Evolutionary conservation across 2,888 invertebrate species (phyloP).

Genomic region (Saturnia japonica): DNA sequence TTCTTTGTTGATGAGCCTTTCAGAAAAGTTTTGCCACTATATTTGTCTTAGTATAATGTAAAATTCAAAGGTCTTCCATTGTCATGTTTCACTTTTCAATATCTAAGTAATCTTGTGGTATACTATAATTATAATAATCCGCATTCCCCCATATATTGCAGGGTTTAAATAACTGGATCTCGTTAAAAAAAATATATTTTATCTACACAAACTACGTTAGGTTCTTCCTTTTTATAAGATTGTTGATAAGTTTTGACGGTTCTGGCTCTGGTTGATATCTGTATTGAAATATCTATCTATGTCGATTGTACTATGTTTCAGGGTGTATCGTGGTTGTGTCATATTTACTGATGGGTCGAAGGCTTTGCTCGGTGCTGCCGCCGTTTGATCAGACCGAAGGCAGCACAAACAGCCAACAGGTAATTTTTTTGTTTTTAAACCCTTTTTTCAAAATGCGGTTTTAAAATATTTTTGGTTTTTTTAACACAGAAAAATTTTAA

Average conservation of each 20-base stretch:
- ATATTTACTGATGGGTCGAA: constrained; percentile 86
- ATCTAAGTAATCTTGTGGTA: not conserved
- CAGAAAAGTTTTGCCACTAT: not conserved
- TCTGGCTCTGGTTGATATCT: too few species aligned
- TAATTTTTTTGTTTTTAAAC: too few species aligned
- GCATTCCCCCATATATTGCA: not conserved
- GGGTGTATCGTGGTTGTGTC: constrained; percentile 85
- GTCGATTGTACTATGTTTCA: constrained; percentile 48
- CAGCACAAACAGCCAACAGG: constrained; percentile 85
- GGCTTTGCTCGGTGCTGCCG: constrained; percentile 85
- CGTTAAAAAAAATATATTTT: not conserved
- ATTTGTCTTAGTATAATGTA: not conserved
- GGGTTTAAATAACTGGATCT: not conserved
- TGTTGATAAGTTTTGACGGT: not conserved
- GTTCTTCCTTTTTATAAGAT: not conserved
- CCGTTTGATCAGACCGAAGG: constrained; percentile 86
- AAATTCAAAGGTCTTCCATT: not conserved
- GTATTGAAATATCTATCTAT: too few species aligned
- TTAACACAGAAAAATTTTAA: too few species aligned
- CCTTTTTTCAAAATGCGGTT: too few species aligned
- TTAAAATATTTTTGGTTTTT: too few species aligned
- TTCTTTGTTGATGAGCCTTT: not conserved
- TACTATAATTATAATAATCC: not conserved
- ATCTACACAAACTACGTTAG: not conserved
- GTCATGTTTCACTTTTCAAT: not conserved